A percentile compares a stretch with the other conserved stretches of the same genome.
Conservation (phyloP, 2,113 vertebrate species). For the Calyptomena viridis region DNA sequence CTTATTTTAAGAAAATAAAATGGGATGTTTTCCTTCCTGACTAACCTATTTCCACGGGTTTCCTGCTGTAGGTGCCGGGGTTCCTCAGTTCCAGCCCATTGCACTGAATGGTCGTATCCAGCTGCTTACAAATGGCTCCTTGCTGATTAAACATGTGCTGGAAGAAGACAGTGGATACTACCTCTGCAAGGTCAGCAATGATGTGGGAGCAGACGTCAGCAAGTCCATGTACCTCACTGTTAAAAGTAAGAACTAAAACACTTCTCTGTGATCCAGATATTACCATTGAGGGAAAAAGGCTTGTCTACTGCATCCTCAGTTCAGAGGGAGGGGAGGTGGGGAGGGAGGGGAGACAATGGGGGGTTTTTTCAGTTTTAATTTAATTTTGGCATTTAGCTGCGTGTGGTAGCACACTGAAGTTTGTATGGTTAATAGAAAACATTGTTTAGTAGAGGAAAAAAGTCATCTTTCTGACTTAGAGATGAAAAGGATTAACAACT, state of each 20-base stretch:
- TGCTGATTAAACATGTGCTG: slow-evolving; percentile 96
- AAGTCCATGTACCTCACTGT: slow-evolving; percentile 99
- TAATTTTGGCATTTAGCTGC: background rate
- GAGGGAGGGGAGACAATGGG: background rate
- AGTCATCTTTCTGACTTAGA: background rate
- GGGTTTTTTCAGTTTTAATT: background rate
- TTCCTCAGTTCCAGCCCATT: slow-evolving; percentile 97
- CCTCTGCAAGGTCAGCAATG: slow-evolving; percentile 99
- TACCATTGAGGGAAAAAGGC: slow-evolving; percentile 8
- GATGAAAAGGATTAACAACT: background rate
- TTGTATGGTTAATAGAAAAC: background rate
- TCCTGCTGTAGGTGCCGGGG: slow-evolving; percentile 84
- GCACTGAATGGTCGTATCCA: slow-evolving; percentile 91
- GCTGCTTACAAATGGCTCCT: slow-evolving; percentile 92
- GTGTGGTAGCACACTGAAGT: background rate
- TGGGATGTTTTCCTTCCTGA: background rate
- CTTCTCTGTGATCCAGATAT: slow-evolving; percentile 65
- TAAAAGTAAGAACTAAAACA: slow-evolving; percentile 91
- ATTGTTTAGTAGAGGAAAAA: background rate
- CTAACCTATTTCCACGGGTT: background rate
- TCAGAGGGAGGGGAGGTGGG: background rate
- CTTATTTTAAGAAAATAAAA: background rate
- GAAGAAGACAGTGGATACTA: slow-evolving; percentile 98
- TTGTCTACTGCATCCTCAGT: background rate
- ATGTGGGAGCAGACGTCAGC: slow-evolving; percentile 99